phyloP scores from a whole-genome alignment of 1,140 invertebrate species.

The Euschistus heros region DNA sequence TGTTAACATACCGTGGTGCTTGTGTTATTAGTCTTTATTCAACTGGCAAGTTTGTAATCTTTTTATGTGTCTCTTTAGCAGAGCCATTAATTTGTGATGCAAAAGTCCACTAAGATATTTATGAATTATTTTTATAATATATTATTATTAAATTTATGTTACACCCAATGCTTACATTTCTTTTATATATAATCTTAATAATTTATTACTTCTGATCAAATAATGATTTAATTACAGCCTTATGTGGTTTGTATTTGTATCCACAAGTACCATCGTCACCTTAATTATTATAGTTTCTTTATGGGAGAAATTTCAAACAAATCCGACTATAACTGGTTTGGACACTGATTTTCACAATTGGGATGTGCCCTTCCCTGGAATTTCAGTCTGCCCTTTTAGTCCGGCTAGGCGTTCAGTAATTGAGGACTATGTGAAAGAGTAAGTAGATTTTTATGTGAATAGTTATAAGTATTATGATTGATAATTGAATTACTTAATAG shows the following conservation, averaged over 20 bases:
- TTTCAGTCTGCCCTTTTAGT: slow-evolving; percentile 48
- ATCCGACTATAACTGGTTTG: slow-evolving; percentile 60
- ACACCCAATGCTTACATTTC: too few species aligned
- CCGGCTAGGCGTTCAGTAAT: slow-evolving; percentile 34
- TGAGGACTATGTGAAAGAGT: slow-evolving; percentile 2
- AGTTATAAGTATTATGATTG: too few species aligned
- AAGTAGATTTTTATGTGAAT: not conserved
- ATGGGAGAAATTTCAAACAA: slow-evolving; percentile 67
- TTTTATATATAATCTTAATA: too few species aligned
- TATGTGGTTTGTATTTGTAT: slow-evolving; percentile 60
- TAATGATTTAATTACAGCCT: slow-evolving; percentile 41
- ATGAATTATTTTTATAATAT: not conserved
- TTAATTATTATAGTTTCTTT: slow-evolving; percentile 58
- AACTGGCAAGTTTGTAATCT: too few species aligned
- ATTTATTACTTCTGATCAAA: not conserved
- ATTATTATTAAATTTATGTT: too few species aligned
- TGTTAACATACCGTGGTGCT: too few species aligned
- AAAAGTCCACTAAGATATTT: not conserved
- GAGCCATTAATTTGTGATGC: too few species aligned
- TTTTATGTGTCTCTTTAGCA: too few species aligned
- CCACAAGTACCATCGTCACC: slow-evolving; percentile 50
- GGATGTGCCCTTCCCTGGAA: slow-evolving; percentile 57
- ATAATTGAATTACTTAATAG: too few species aligned
- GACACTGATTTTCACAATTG: slow-evolving; percentile 58
- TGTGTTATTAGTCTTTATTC: too few species aligned